phyloP scores from a whole-genome alignment of 2,113 vertebrate genomes.

The Promerops cafer region DNA sequence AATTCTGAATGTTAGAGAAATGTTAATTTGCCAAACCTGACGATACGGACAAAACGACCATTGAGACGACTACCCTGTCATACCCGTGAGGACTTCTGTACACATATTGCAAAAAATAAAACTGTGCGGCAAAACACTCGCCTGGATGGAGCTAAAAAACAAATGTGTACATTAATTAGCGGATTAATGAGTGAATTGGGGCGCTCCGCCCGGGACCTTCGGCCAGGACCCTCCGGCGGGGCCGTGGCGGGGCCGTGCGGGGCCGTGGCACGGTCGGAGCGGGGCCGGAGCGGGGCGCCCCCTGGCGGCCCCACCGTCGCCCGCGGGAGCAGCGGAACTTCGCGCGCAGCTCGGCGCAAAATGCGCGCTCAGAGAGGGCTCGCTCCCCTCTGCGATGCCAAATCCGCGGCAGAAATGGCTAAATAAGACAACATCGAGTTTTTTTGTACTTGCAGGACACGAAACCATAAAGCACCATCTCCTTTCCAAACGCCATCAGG shows the following conservation, averaged over 20 bases:
- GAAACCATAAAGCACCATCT: neutral
- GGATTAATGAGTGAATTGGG: neutral
- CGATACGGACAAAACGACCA: neutral
- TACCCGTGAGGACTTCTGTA: neutral
- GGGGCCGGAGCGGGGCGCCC: neutral
- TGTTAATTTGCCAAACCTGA: neutral
- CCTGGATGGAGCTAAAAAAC: neutral
- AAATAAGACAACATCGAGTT: neutral
- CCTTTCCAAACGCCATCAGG: neutral
- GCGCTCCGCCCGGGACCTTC: neutral
- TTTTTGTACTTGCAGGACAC: neutral
- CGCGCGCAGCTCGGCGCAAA: neutral
- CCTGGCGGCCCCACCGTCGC: neutral
- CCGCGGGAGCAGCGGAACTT: neutral
- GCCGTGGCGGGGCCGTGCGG: neutral
- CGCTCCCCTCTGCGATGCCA: neutral
- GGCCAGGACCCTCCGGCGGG: neutral
- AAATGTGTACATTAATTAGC: fast-evolving
- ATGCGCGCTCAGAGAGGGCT: neutral
- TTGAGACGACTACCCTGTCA: neutral
- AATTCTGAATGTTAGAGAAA: neutral
- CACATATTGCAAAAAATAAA: fast-evolving
- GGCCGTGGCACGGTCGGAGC: too few relatives aligned
- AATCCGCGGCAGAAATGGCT: neutral
- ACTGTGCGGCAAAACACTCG: neutral